Evolutionary conservation across 2,797 vertebrate species (phyloP), one percentile per base, ranked within the genome.

Genomic region (Platyrinchus mystaceus): DNA sequence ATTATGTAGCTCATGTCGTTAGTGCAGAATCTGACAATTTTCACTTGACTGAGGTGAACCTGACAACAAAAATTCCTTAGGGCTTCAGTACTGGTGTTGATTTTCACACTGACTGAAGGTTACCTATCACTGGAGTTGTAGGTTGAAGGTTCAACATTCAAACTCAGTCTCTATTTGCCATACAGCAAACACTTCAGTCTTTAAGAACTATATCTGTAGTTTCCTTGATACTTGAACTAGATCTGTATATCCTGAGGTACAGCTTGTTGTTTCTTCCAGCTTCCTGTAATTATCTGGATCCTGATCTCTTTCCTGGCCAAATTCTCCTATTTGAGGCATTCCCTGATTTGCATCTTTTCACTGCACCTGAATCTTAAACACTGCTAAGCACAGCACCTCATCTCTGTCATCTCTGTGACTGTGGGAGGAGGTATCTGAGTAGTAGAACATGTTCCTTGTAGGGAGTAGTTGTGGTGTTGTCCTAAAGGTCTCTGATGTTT

Each of bases 1-100:
- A 13, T 21, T 46, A 46, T 23, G 18, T 20, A 46, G 68, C 37
- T 73, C 0, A 0, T 14, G 23, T 53, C 6, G 58, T 41, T 63
- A 22, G 18, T 20, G 41, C 41, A 68, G 50, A 43, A 46, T 39
- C 36, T 68, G 56, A 18, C 6, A 10, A 3, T 30, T 71, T 43
- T 44, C 2, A 22, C 86, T 56, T 47, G 34, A 21, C 55, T 60
- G 28, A 56, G 67, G 27, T 26, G 55, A 83, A 73, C 18, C 27
- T 67, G 41, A 39, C 14, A 16, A 52, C 13, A 41, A 23, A 60
- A 90, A 20, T 7, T 32, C 47, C 30, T 36, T 15, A 6, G 5
- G 49, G 34, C 55, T 73, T 73, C 27, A 43, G 44, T 26, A 47
- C 27, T 24, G 20, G 34, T 10, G 11, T 71, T n/a, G 34, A 39